Conservation (phyloP, 1,140 invertebrate genomes). For the Zelostemma sp. region DNA sequence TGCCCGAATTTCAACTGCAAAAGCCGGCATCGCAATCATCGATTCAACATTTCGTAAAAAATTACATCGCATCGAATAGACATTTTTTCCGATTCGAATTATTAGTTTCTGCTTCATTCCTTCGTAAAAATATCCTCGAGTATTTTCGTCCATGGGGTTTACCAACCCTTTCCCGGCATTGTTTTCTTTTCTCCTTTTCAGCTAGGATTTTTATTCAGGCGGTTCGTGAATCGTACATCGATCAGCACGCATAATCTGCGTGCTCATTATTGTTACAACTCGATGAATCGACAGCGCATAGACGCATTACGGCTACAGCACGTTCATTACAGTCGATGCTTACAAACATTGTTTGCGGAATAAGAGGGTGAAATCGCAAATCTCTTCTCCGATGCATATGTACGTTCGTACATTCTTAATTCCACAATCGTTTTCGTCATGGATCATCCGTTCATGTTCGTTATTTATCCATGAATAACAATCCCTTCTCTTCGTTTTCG, state of each 20-base stretch:
- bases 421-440: conserved; percentile 38
- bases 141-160: conserved; percentile 7
- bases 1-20: too few species aligned
- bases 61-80: too few species aligned
- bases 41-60: too few species aligned
- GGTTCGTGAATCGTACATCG: conserved; percentile 59
- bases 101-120: too few species aligned
- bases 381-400: conserved; percentile 40
- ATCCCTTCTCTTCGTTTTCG: too few species aligned
- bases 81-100: too few species aligned
- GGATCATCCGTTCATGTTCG: too few species aligned
- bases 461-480: too few species aligned
- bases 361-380: conserved; percentile 63
- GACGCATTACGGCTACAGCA: conserved; percentile 49
- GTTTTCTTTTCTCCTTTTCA: conserved; percentile 28
- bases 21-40: too few species aligned
- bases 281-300: conserved; percentile 56
- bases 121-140: too few species aligned
- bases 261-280: conserved; percentile 68
- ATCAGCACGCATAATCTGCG: conserved; percentile 69
- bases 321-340: conserved; percentile 69
- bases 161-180: conserved; percentile 17
- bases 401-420: conserved; percentile 44
- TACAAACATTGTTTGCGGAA: conserved; percentile 70
- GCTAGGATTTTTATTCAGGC: conserved; percentile 48